Evolutionary conservation across 2,888 invertebrate species (phyloP).

Genomic region (Noctuana brunneofusca): DNA sequence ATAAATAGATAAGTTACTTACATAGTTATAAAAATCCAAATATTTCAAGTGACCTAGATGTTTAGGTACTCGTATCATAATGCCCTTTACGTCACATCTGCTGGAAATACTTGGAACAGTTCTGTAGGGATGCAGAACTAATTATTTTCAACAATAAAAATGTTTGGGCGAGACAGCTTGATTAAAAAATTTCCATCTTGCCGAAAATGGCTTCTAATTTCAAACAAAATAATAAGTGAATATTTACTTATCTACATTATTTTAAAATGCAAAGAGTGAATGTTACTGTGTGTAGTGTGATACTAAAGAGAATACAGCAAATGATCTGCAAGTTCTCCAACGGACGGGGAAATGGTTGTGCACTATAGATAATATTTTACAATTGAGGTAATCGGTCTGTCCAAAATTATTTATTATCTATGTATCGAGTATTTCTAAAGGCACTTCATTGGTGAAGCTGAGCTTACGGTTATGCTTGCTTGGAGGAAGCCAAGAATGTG

Average conservation of each 20-base stretch:
- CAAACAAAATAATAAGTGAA: background rate
- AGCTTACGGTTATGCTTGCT: conserved; percentile 26
- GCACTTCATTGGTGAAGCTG: conserved; percentile 23
- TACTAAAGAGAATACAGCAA: conserved; percentile 19
- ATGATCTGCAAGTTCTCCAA: conserved; percentile 26
- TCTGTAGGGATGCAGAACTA: no score
- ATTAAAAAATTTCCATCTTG: background rate
- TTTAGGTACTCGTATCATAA: conserved; percentile 6
- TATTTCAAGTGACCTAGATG: conserved; percentile 9
- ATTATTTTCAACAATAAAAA: background rate
- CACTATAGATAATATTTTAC: conserved; percentile 74
- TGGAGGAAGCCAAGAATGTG: conserved; percentile 33
- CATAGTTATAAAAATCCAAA: conserved; percentile 16
- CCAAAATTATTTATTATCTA: conserved; percentile 53
- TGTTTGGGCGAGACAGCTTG: background rate
- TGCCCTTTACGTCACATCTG: conserved; percentile 7
- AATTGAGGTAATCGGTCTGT: conserved; percentile 69
- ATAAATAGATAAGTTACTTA: conserved; percentile 26
- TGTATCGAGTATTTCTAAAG: conserved; percentile 31
- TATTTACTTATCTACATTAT: background rate
- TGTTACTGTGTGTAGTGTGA: background rate
- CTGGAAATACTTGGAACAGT: background rate
- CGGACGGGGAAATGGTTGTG: conserved; percentile 75
- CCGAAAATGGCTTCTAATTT: background rate
- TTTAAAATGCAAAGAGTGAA: background rate